Evolutionary conservation across 2,888 invertebrate species (phyloP).

Genomic region (Volucella inanis): DNA sequence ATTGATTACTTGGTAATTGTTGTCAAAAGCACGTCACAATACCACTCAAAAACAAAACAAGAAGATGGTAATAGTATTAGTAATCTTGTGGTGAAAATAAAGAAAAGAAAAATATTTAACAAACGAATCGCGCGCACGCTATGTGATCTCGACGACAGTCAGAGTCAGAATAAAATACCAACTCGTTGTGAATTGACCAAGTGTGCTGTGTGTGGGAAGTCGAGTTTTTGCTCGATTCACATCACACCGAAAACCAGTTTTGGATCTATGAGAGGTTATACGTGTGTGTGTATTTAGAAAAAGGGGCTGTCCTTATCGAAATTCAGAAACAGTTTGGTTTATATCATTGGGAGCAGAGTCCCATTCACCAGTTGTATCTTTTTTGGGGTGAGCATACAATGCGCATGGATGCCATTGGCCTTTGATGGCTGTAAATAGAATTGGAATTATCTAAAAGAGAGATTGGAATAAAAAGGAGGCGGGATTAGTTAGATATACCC

Average conservation of each 20-base stretch:
- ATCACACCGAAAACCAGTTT: constrained; percentile 63
- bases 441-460: constrained; percentile 39
- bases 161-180: constrained; percentile 82
- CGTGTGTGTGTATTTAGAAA: constrained; percentile 25
- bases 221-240: constrained; percentile 59
- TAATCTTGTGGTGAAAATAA: constrained; percentile 35
- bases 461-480: constrained; percentile 49
- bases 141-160: constrained; percentile 82
- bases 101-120: constrained; percentile 50
- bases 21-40: constrained; percentile 57
- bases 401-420: constrained; percentile 69
- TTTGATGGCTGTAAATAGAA: constrained; percentile 68
- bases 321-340: constrained; percentile 22
- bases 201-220: constrained; percentile 74
- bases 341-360: constrained; percentile 25
- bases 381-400: constrained; percentile 56
- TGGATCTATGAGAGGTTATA: constrained; percentile 12
- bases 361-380: constrained; percentile 32
- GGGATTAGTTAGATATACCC: constrained; percentile 41
- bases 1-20: constrained; percentile 45
- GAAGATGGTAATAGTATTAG: constrained; percentile 1
- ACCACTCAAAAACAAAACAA: constrained; percentile 40
- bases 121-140: constrained; percentile 79
- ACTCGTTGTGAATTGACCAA: constrained; percentile 78
- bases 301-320: constrained; percentile 51